These are phyloP conservation scores for Nemopilema nomurai DNA, from an alignment of 30 jellyfish, hydroid and myxozoan species.

Conservation along the genomic window DNA sequence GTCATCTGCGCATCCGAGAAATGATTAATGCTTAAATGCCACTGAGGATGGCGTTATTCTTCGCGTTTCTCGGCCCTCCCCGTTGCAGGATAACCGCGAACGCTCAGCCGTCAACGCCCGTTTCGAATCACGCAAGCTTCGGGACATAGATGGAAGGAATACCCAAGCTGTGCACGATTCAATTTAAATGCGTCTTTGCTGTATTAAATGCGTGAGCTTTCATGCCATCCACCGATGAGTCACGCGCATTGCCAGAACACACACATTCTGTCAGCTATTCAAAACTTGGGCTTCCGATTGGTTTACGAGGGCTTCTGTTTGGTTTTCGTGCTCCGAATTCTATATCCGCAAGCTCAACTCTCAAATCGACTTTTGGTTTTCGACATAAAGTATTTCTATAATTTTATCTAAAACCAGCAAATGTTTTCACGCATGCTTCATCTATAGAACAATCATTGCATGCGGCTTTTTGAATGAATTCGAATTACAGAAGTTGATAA, in stretches of 20 bases:
- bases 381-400: background rate
- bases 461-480: too few species aligned
- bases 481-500: background rate
- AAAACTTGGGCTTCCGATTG: conserved; percentile 40
- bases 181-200: background rate
- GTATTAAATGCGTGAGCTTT: background rate
- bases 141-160: background rate
- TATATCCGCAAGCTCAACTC: conserved; percentile 28
- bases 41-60: background rate
- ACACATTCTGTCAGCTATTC: conserved; percentile 22
- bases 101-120: background rate
- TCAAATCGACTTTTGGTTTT: conserved; percentile 35
- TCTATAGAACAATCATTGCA: too few species aligned
- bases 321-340: conserved; percentile 31
- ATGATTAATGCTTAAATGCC: conserved; percentile 11
- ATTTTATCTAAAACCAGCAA: background rate
- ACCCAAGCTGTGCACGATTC: background rate
- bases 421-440: background rate
- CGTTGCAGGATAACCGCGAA: background rate
- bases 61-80: background rate
- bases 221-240: background rate
- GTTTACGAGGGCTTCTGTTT: conserved; percentile 38
- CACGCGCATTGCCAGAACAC: conserved; percentile 10
- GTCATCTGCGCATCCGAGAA: conserved; percentile 13
- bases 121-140: background rate